A percentile compares a stretch with the other conserved stretches of the same genome.
Evolutionary conservation across 2,113 vertebrate species (phyloP).

Genomic region (Brachyhypopomus gauderio): DNA sequence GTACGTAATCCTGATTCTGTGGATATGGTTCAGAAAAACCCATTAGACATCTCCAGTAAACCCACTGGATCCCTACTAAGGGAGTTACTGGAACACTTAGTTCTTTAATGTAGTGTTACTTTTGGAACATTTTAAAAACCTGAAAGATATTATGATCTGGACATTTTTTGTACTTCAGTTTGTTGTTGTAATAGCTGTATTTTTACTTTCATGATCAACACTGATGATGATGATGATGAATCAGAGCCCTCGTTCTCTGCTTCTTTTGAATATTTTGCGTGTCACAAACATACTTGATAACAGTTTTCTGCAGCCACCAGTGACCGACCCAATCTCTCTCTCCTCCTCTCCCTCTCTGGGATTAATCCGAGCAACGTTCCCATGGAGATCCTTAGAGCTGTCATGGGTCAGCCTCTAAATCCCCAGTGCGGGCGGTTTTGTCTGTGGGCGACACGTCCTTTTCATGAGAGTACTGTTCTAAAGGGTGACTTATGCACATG

Average conservation of each 20-base stretch:
- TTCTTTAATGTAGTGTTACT: not conserved
- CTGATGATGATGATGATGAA: not conserved
- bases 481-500: conserved; percentile 68
- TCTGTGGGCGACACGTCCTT: conserved; percentile 70
- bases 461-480: conserved; percentile 65
- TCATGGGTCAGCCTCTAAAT: conserved; percentile 68
- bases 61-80: no score
- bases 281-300: conserved; percentile 1
- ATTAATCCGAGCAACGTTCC: conserved; percentile 65
- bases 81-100: no score
- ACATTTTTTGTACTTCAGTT: no score
- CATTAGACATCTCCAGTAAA: conserved; percentile 25
- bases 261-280: no score
- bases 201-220: not conserved
- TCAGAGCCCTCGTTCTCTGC: no score
- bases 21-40: conserved; percentile 28
- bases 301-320: not conserved
- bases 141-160: no score
- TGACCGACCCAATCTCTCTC: conserved; percentile 44
- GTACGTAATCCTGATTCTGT: conserved; percentile 41
- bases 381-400: conserved; percentile 66
- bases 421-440: conserved; percentile 58
- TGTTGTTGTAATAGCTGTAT: no score
- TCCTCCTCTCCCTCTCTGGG: conserved; percentile 33
- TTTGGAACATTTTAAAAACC: not conserved